These are phyloP conservation scores for Sicus ferrugineus DNA, from an alignment of 2,888 invertebrate species.

Conservation along the genomic window DNA sequence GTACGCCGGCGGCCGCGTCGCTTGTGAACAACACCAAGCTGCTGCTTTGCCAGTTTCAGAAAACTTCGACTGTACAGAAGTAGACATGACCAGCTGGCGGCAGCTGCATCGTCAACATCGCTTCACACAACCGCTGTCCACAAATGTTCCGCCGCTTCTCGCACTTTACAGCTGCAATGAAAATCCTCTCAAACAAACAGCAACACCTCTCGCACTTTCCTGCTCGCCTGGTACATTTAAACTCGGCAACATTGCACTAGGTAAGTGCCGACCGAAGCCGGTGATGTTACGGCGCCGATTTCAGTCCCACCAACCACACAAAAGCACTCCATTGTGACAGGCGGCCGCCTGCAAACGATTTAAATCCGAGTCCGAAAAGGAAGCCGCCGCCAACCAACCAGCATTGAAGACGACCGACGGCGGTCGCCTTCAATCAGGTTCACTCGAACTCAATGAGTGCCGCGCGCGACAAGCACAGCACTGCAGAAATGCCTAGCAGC, in stretches of 20 bases:
- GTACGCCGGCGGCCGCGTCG: constrained; percentile 33
- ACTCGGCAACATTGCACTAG: constrained; percentile 56
- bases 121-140: not conserved
- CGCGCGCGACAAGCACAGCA: constrained; percentile 27
- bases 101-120: not conserved
- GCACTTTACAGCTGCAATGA: constrained; percentile 38
- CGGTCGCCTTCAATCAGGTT: constrained; percentile 13
- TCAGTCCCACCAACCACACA: constrained; percentile 37
- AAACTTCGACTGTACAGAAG: too few species aligned
- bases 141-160: too few species aligned
- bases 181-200: constrained; percentile 8
- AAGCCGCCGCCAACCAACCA: constrained; percentile 3
- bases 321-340: constrained; percentile 26
- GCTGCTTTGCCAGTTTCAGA: too few species aligned
- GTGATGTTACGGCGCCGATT: too few species aligned
- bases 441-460: constrained; percentile 18
- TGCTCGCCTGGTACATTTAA: constrained; percentile 50
- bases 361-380: not conserved
- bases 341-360: not conserved
- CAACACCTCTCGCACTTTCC: constrained; percentile 25
- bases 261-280: constrained; percentile 50
- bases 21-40: too few species aligned
- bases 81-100: too few species aligned
- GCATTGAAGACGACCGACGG: not conserved
- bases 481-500: constrained; percentile 7